These are phyloP conservation scores for Ladona fulva DNA, from an alignment of 1,140 invertebrate genomes.

Conservation along the genomic window DNA sequence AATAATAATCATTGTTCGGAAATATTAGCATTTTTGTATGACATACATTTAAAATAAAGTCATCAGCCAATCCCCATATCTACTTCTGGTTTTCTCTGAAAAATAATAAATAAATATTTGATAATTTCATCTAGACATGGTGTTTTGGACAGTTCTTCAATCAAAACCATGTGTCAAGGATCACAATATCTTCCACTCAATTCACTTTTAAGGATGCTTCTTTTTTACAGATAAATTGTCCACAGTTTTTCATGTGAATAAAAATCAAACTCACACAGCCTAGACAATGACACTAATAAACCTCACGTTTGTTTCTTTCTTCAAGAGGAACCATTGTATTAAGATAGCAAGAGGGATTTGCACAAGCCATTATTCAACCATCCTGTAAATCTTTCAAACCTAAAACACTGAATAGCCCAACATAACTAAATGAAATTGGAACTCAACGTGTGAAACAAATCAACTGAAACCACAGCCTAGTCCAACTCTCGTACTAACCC, in stretches of 20 bases:
- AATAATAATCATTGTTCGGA: too few relatives aligned
- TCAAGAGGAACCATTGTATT: background rate
- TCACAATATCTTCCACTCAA: background rate
- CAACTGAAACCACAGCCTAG: too few relatives aligned
- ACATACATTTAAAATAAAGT: too few relatives aligned
- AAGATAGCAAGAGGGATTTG: background rate
- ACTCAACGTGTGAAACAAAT: too few relatives aligned
- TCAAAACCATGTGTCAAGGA: background rate
- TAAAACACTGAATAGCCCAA: background rate
- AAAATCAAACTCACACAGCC: background rate
- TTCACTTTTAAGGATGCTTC: background rate
- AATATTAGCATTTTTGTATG: too few relatives aligned
- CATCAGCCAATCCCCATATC: too few relatives aligned
- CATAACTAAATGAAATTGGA: too few relatives aligned
- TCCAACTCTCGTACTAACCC: too few relatives aligned
- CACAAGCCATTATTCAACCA: background rate
- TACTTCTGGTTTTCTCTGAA: background rate
- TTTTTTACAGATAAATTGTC: background rate
- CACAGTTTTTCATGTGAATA: background rate
- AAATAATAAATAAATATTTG: background rate
- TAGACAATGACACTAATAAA: background rate
- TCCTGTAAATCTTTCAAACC: background rate
- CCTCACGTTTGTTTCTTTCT: background rate
- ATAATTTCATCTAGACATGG: slow-evolving; percentile 1
- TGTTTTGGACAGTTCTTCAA: slow-evolving; percentile 2